A percentile compares a stretch with the other conserved stretches of the same genome.
Conservation (phyloP, 92 coral and sea anemone genomes). For the Umimayanthus kanabou region DNA sequence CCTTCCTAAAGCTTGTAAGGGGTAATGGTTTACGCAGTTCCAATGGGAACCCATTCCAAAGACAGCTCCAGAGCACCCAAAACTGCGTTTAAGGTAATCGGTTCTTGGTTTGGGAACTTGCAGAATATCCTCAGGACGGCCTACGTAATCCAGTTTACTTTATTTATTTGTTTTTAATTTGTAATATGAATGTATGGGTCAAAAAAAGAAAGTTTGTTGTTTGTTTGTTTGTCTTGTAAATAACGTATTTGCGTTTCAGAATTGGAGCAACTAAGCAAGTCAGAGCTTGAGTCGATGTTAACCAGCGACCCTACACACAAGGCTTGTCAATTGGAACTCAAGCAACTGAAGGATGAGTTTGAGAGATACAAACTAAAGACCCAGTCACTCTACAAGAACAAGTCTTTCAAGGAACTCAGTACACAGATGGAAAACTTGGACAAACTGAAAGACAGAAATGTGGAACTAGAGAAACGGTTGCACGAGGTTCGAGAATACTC, state of each 20-base stretch:
- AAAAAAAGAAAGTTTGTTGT: too few relatives aligned
- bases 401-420: slow-evolving; percentile 77
- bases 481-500: slow-evolving; percentile 69
- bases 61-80: too few relatives aligned
- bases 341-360: slow-evolving; percentile 95
- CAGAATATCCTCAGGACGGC: too few relatives aligned
- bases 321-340: slow-evolving; percentile 88
- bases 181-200: too few relatives aligned
- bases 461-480: slow-evolving; percentile 65
- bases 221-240: too few relatives aligned
- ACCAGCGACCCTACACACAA: slow-evolving; percentile 90
- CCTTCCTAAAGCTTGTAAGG: too few relatives aligned
- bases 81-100: too few relatives aligned
- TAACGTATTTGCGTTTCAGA: slow-evolving; percentile 39
- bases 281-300: slow-evolving; percentile 91
- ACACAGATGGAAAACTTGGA: slow-evolving; percentile 80
- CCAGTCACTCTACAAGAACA: slow-evolving; percentile 78
- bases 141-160: too few relatives aligned
- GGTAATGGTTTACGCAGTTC: too few relatives aligned
- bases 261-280: slow-evolving; percentile 79
- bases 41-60: too few relatives aligned
- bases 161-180: too few relatives aligned
- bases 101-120: too few relatives aligned
- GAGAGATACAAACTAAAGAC: slow-evolving; percentile 90
- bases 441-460: slow-evolving; percentile 63